Evolutionary conservation across 2,113 vertebrate species (phyloP).

Genomic region (Archocentrus centrarchus): DNA sequence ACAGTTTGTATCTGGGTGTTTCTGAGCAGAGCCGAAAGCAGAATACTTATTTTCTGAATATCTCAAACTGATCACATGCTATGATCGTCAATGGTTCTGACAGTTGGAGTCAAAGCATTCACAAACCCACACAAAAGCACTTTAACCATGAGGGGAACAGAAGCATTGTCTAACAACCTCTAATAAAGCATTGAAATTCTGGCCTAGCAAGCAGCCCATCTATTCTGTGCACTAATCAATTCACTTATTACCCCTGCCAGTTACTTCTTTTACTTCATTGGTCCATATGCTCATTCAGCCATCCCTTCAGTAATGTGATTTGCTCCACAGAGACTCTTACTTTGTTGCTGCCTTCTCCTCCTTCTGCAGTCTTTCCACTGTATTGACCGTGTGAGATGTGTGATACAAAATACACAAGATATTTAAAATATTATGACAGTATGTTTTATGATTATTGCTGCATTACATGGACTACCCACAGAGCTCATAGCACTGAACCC

Average conservation of each 20-base stretch:
- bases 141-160: not conserved
- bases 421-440: not conserved
- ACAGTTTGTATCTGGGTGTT: constrained; percentile 3
- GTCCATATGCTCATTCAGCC: constrained; percentile 47
- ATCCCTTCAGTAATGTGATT: constrained; percentile 43
- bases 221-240: constrained; percentile 31
- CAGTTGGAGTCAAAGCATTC: not conserved
- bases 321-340: constrained; percentile 8
- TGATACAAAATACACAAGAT: not conserved
- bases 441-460: not conserved
- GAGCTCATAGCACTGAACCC: not conserved
- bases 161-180: not conserved
- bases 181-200: constrained; percentile 30
- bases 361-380: not conserved
- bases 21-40: not conserved
- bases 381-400: not conserved
- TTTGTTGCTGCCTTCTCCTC: not conserved
- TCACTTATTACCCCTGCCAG: constrained; percentile 34
- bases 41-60: constrained; percentile 28
- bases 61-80: constrained; percentile 9
- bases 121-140: not conserved
- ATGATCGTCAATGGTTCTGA: constrained; percentile 26
- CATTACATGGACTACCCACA: not conserved
- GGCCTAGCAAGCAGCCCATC: constrained; percentile 39
- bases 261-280: constrained; percentile 38